Base-by-base conservation (phyloP, 1,140 invertebrate species). In the Nasonia giraulti region DNA sequence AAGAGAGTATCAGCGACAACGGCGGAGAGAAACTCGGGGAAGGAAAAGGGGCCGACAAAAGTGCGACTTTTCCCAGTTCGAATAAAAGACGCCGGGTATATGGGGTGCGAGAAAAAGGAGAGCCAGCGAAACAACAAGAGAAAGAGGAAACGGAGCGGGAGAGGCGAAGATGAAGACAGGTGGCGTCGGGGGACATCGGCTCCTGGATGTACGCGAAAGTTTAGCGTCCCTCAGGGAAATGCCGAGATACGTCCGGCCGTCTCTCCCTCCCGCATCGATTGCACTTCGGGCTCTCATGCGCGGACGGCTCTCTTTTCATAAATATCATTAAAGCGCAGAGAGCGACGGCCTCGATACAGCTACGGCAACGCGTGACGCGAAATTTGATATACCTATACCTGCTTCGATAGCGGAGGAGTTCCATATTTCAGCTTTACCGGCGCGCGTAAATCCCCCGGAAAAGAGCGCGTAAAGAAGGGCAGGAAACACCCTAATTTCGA, bases 211-310 rank as follows among this genome's bases (percentile, higher is more conserved):
- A 81, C 73, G 55, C 74, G 75, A 86, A 86, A 86, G 66, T 86
- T 86, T 86, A 83, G 80, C 40, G 76, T 80, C 50, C 85, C 78
- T 82, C 62, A 66, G 85, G 80, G 80, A 86, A 79, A 83, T 83
- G 80, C 40, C 40, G n/a, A 73, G 80, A 74, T 79, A 83, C 75
- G 77, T 55, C 33, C 55, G 20, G 55, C 20, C 17, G 20, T 20
- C 17, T 2, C 40, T 80, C 68, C 40, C 74, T 23, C 47, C 31
- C 68, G 68, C 80, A 86, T 86, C 78, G 85, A 82, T 86, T 80
- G 68, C 76, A 33, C 62, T 68, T 73, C 62, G 44, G 11, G 31
- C 23, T 31, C 5, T 37, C 17, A 10, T 66, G 2, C 14, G n/a
- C 66, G 37, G 31, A 23, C 66, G n/a, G 6, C 23, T 69, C 40